Evolutionary conservation across 1,140 invertebrate genomes (phyloP).

Genomic region (Tribolium madens): DNA sequence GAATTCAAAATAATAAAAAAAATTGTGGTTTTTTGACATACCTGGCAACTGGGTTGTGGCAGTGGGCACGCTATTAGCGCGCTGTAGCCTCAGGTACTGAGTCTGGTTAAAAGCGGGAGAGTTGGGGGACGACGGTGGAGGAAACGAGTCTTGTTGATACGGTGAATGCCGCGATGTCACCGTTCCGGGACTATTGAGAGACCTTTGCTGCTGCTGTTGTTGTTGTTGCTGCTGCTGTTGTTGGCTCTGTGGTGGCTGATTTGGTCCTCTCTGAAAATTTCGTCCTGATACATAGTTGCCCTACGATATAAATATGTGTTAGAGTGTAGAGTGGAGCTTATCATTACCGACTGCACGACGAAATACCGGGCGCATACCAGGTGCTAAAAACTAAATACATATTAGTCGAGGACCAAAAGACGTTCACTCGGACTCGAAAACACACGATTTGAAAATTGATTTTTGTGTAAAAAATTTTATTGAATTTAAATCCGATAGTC

Average conservation of each 20-base stretch:
- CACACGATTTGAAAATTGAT: too few relatives aligned
- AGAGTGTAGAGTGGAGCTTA: slow-evolving; percentile 1
- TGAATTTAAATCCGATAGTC: too few relatives aligned
- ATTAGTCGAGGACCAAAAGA: too few relatives aligned
- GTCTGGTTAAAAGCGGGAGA: slow-evolving; percentile 67
- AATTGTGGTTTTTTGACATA: background rate
- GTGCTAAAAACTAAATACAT: too few relatives aligned
- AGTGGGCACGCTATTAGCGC: slow-evolving; percentile 74
- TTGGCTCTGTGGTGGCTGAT: slow-evolving; percentile 55
- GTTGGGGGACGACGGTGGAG: slow-evolving; percentile 70
- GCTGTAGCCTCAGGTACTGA: slow-evolving; percentile 73
- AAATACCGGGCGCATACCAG: background rate
- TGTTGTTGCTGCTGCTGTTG: slow-evolving; percentile 47
- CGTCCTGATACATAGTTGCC: slow-evolving; percentile 59
- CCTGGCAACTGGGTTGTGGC: slow-evolving; percentile 73
- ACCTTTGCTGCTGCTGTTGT: slow-evolving; percentile 58
- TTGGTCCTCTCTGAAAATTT: slow-evolving; percentile 62
- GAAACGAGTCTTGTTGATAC: slow-evolving; percentile 70
- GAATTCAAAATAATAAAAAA: background rate
- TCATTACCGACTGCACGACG: background rate
- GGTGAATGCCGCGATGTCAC: slow-evolving; percentile 70
- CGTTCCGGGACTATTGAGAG: slow-evolving; percentile 59
- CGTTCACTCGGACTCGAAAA: too few relatives aligned
- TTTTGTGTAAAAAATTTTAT: too few relatives aligned
- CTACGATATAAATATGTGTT: slow-evolving; percentile 46